Base-by-base conservation (phyloP, 2,113 vertebrate genomes). In the Pao palembangensis region DNA sequence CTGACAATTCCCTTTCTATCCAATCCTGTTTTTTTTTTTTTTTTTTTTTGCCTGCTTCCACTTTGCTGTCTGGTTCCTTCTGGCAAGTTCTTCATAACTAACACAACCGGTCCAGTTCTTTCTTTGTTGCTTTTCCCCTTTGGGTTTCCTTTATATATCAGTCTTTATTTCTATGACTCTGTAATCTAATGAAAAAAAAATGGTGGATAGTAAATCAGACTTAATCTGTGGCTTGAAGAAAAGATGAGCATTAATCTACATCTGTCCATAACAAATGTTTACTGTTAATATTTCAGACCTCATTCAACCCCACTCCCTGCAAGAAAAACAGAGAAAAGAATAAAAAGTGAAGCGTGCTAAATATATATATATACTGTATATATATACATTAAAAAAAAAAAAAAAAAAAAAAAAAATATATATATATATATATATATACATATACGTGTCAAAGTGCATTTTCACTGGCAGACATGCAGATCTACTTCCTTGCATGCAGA, bases 211-310 rank as follows among this genome's bases (percentile, higher is more conserved):
- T 83, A 90, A 91, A 90, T 89, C 89, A 88, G 78, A 67, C 87
- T 87, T 91, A 89, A 90, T 91, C 86, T 91, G 79, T 76, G 70
- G 86, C 75, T 88, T 78, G 80, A 90, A 87, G 88, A 88, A 89
- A 89, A 90, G 87, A 90, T 88, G 84, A 90, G 87, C 82, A 90
- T 87, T 91, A 91, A 91, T 92, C 88, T 90, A 89, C 90, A 89
- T 90, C 88, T 92, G 88, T 89, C 82, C 87, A 83, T 85, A 28
- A 87, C 88, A 89, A 90, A 91, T 89, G 88, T 90, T 89, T 90
- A 79, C 77, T 61, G 56, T 77, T 86, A 82, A 81, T 83, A 88
- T 88, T 89, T 90, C 81, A 82, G 83, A 80, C 69, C 58, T 83
- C 61, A 76, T 79, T 81, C 78, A 61, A 57, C 57, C 71, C 53